Conservation (phyloP, 1,140 invertebrate species). For the Lepidurus apus region DNA sequence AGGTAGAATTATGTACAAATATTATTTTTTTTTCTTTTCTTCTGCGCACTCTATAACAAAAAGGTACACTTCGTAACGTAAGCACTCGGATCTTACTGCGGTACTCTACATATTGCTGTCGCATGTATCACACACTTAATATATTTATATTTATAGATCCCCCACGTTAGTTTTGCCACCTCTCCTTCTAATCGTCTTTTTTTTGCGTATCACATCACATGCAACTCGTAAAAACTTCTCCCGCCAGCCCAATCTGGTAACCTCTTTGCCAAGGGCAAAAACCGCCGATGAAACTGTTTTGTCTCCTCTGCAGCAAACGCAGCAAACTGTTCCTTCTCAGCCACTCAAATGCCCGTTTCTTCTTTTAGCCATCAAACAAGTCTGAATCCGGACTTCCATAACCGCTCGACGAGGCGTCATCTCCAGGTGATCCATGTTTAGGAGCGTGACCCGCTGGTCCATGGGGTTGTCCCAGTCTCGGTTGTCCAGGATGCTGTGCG, state of each 20-base stretch:
- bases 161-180: background rate
- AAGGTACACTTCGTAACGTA: background rate
- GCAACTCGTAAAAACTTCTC: background rate
- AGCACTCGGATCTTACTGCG: background rate
- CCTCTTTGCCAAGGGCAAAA: too few species aligned
- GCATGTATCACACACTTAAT: slow-evolving; percentile 14
- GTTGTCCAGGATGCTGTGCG: background rate
- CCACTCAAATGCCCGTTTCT: background rate
- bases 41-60: background rate
- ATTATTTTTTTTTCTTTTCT: background rate
- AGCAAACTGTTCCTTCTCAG: too few species aligned
- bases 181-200: background rate
- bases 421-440: slow-evolving; percentile 32
- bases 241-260: background rate
- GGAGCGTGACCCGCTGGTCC: background rate
- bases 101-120: slow-evolving; percentile 6
- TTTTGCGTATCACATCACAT: background rate
- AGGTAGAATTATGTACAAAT: background rate
- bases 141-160: background rate
- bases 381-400: slow-evolving; percentile 33
- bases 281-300: too few species aligned
- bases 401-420: slow-evolving; percentile 31
- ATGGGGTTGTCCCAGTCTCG: slow-evolving; percentile 3
- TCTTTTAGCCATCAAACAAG: slow-evolving; percentile 25
- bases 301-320: too few species aligned